These are phyloP conservation scores for Eupithecia abbreviata DNA, from an alignment of 2,888 invertebrate genomes.

Conservation along the genomic window DNA sequence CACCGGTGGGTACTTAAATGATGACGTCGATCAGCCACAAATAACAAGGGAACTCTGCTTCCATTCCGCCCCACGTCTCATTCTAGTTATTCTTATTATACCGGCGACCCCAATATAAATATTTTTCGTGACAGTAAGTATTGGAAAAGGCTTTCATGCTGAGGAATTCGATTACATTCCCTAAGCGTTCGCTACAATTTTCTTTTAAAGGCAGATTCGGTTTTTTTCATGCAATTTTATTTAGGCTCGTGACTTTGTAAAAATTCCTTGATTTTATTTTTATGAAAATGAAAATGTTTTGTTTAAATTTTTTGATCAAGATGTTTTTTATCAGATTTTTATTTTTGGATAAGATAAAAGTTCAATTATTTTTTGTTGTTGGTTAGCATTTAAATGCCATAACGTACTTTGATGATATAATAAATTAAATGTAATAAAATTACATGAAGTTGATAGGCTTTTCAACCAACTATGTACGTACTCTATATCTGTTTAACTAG, in stretches of 20 bases:
- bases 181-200: slow-evolving; percentile 52
- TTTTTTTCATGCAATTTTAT: slow-evolving; percentile 52
- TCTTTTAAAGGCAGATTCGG: slow-evolving; percentile 50
- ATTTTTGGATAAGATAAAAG: neutral
- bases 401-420: neutral
- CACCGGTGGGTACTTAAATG: neutral
- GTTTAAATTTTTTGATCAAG: slow-evolving; percentile 28
- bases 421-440: neutral
- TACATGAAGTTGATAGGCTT: neutral
- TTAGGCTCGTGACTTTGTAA: slow-evolving; percentile 44
- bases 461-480: neutral
- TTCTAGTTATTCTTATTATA: slow-evolving; percentile 56
- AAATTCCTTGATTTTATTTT: slow-evolving; percentile 42
- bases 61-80: slow-evolving; percentile 49
- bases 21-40: neutral
- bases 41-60: neutral
- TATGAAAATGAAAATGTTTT: slow-evolving; percentile 25
- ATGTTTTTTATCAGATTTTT: slow-evolving; percentile 16
- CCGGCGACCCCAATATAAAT: slow-evolving; percentile 58
- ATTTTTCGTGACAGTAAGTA: slow-evolving; percentile 60
- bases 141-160: slow-evolving; percentile 54
- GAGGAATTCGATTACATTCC: slow-evolving; percentile 60
- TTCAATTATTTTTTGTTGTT: neutral
- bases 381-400: neutral
- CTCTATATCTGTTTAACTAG: neutral